A percentile compares a stretch with the other conserved stretches of the same genome.
These are phyloP conservation scores for Phyllotreta cruciferae DNA, from an alignment of 2,888 invertebrate genomes.

Conservation along the genomic window DNA sequence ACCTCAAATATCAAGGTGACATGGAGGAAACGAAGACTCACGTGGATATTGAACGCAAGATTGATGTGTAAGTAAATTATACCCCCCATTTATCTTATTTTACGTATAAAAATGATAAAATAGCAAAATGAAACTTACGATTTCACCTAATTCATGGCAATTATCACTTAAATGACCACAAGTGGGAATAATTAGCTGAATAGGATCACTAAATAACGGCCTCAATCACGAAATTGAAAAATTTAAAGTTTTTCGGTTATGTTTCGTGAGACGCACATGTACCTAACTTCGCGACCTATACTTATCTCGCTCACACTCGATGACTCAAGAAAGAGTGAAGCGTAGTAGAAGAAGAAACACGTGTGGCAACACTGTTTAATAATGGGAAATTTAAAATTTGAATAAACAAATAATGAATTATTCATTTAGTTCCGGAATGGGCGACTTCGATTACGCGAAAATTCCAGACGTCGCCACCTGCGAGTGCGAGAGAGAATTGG, in stretches of 20 bases:
- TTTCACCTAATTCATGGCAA: too few relatives aligned
- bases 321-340: too few relatives aligned
- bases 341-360: too few relatives aligned
- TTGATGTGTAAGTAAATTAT: too few relatives aligned
- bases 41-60: not conserved
- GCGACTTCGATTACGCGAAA: constrained; percentile 38
- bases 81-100: too few relatives aligned
- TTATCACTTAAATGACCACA: too few relatives aligned
- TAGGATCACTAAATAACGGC: not conserved
- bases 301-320: too few relatives aligned
- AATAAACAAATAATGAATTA: not conserved
- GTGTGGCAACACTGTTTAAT: too few relatives aligned
- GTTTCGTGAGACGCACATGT: too few relatives aligned
- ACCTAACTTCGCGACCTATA: too few relatives aligned
- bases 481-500: constrained; percentile 34
- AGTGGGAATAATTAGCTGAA: not conserved
- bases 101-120: too few relatives aligned
- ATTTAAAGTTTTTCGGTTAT: not conserved
- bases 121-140: too few relatives aligned
- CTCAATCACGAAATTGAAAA: not conserved
- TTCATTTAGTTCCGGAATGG: constrained; percentile 34
- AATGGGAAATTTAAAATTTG: not conserved
- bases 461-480: constrained; percentile 10
- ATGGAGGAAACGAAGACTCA: constrained; percentile 17
- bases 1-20: constrained; percentile 9